phyloP scores from a whole-genome alignment of 2,797 vertebrate species.

The Tragopan temminckii region DNA sequence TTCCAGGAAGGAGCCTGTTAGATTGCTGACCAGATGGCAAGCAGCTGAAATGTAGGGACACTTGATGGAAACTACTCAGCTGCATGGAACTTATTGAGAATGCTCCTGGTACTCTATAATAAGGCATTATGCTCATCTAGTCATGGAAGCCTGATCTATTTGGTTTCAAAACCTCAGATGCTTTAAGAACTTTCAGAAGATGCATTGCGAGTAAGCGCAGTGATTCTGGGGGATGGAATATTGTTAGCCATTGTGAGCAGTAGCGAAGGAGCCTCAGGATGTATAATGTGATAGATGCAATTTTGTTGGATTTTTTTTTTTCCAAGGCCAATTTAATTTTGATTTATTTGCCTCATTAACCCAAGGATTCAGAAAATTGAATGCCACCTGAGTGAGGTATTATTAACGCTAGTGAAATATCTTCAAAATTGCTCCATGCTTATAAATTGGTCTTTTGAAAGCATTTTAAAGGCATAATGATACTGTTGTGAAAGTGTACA shows the following conservation, averaged over 20 bases:
- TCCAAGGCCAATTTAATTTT: conserved; percentile 77
- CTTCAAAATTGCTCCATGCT: conserved; percentile 61
- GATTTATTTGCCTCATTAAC: conserved; percentile 79
- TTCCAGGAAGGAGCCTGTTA: conserved; percentile 55
- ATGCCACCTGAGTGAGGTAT: conserved; percentile 66
- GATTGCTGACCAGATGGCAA: conserved; percentile 57
- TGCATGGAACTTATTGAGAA: background rate
- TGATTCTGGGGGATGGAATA: conserved; percentile 67
- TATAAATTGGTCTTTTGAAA: conserved; percentile 64
- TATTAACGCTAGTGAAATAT: conserved; percentile 55
- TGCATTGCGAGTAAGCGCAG: conserved; percentile 63
- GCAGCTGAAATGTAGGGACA: conserved; percentile 58
- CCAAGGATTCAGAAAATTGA: conserved; percentile 74
- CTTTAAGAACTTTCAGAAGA: conserved; percentile 45
- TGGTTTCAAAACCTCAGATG: conserved; percentile 74
- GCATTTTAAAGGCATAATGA: conserved; percentile 69
- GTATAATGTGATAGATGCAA: conserved; percentile 54
- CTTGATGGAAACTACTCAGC: conserved; percentile 32
- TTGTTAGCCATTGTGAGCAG: conserved; percentile 39
- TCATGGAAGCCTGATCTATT: conserved; percentile 65
- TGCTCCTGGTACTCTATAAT: conserved; percentile 4
- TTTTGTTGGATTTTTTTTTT: conserved; percentile 61
- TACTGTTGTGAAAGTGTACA: conserved; percentile 49
- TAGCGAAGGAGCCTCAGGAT: conserved; percentile 23
- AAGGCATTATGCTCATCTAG: conserved; percentile 43